Conservation (phyloP, 2,113 vertebrate genomes). For the Picathartes gymnocephalus region DNA sequence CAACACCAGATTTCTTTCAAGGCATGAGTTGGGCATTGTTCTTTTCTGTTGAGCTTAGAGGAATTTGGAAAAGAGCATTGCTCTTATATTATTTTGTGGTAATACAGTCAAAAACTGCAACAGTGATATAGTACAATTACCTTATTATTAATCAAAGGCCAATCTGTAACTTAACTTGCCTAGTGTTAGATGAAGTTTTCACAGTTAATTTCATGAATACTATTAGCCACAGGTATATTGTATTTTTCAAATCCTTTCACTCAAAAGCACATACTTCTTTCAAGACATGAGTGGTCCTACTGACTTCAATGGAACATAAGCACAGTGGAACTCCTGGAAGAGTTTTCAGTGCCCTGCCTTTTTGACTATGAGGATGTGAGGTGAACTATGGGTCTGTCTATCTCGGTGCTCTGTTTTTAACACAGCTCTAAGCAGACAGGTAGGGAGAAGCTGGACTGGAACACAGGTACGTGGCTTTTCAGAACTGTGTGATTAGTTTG, state of each 20-base stretch:
- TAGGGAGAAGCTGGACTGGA: not conserved
- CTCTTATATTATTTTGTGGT: not conserved
- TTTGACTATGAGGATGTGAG: not conserved
- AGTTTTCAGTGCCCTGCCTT: not conserved
- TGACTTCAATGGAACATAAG: not conserved
- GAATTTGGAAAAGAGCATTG: not conserved
- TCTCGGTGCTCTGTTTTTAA: not conserved
- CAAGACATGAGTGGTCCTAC: not conserved
- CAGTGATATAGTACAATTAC: not conserved
- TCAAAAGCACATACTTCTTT: not conserved
- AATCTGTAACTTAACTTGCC: not conserved
- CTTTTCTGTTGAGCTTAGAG: not conserved
- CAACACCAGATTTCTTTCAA: not conserved
- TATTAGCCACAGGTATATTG: not conserved
- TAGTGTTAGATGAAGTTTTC: not conserved
- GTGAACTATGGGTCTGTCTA: accelerated
- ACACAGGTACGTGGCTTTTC: not conserved
- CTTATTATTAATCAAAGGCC: not conserved
- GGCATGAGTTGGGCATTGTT: not conserved
- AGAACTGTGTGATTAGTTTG: not conserved
- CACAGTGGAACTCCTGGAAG: not conserved
- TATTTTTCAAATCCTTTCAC: not conserved
- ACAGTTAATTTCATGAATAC: not conserved
- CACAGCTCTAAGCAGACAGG: accelerated
- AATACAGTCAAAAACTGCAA: not conserved